Evolutionary conservation across 2,113 vertebrate species (phyloP).

Genomic region (Microcebus murinus): DNA sequence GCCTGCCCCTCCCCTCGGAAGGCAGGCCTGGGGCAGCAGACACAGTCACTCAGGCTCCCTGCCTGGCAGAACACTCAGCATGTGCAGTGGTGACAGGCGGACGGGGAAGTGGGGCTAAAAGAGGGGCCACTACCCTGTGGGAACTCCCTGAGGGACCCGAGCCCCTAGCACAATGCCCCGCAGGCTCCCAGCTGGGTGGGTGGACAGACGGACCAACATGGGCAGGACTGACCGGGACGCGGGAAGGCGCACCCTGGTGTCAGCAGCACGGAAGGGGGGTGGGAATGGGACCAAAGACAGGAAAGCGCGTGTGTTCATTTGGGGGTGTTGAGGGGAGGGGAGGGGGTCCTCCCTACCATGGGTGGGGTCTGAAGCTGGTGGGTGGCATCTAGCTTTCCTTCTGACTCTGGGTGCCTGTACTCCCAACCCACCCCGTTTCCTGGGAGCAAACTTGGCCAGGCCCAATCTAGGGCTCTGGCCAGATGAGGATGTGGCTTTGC

Average conservation of each 20-base stretch:
- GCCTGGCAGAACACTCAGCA: no score
- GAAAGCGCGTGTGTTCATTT: neutral
- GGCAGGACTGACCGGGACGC: neutral
- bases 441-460: neutral
- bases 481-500: neutral
- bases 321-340: neutral
- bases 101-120: neutral
- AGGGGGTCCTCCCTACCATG: neutral
- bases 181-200: neutral
- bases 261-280: neutral
- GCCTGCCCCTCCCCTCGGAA: neutral
- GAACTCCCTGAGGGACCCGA: neutral
- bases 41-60: no score
- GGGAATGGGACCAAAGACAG: neutral
- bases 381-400: neutral
- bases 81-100: neutral
- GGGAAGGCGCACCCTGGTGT: neutral
- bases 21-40: neutral
- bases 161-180: neutral
- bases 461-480: neutral
- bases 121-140: neutral
- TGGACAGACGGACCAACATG: neutral
- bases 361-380: neutral
- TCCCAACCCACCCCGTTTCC: neutral
- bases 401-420: neutral